Evolutionary conservation across 2,113 vertebrate genomes (phyloP).

Genomic region (Okapia johnstoni): DNA sequence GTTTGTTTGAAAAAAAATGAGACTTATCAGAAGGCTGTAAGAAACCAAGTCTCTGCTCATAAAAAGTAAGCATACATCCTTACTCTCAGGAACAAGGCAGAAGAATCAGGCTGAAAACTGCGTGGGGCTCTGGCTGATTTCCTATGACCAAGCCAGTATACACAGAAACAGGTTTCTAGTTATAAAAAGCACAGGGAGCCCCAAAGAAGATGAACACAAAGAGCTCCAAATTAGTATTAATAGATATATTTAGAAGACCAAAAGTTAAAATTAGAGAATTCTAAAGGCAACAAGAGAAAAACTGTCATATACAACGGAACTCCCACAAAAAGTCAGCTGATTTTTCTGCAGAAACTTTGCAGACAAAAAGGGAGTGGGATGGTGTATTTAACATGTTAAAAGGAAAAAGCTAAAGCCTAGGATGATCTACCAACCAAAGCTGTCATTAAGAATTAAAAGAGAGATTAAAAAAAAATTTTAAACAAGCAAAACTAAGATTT

Average conservation of each 20-base stretch:
- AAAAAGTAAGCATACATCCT: neutral
- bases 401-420: neutral
- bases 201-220: neutral
- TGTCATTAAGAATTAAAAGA: neutral
- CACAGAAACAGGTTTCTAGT: neutral
- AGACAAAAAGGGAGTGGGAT: neutral
- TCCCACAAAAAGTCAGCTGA: neutral
- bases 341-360: neutral
- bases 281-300: neutral
- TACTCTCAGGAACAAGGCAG: neutral
- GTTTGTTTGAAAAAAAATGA: neutral
- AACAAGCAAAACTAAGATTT: neutral
- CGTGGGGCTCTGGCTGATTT: neutral
- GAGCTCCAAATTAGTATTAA: neutral
- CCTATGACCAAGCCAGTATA: neutral
- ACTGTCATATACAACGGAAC: neutral
- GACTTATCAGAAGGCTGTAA: neutral
- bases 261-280: neutral
- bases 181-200: neutral
- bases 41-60: neutral
- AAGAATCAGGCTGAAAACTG: neutral
- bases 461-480: neutral
- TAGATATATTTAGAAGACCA: neutral
- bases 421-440: neutral
- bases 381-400: neutral